A percentile compares a stretch with the other conserved stretches of the same genome.
phyloP scores from a whole-genome alignment of 1,140 invertebrate species.

The Papilio polytes region DNA sequence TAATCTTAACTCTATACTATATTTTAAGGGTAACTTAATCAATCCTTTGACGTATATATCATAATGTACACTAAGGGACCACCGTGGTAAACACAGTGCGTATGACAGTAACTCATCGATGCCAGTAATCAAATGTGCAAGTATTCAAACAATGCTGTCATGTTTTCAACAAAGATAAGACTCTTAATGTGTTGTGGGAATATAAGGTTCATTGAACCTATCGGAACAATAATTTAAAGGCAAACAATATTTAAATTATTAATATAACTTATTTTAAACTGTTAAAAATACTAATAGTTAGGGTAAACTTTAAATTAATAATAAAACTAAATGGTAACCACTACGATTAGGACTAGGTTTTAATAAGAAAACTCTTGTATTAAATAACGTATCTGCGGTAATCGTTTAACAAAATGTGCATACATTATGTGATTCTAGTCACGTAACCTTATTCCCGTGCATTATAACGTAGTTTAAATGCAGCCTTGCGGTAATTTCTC shows the following conservation, averaged over 20 bases:
- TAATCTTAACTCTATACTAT: too few relatives aligned
- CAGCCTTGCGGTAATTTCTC: conserved; percentile 39
- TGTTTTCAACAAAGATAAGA: conserved; percentile 48
- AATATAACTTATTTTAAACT: too few relatives aligned
- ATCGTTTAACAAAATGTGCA: background rate
- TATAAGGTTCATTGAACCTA: conserved; percentile 56
- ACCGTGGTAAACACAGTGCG: background rate
- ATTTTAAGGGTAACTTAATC: too few relatives aligned
- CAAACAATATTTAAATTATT: too few relatives aligned
- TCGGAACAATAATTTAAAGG: conserved; percentile 30
- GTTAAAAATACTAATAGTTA: too few relatives aligned
- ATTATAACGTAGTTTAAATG: conserved; percentile 39
- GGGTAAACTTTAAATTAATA: too few relatives aligned
- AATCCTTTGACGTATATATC: too few relatives aligned
- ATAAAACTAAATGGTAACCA: background rate
- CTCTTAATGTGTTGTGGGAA: conserved; percentile 49
- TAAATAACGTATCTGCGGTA: background rate
- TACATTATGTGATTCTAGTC: conserved; percentile 28
- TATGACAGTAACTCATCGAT: background rate
- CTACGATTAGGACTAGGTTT: background rate
- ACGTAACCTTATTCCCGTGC: conserved; percentile 26
- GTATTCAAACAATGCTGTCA: conserved; percentile 49
- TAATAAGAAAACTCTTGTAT: background rate
- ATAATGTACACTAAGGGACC: background rate
- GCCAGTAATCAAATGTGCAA: conserved; percentile 8